phyloP scores from a whole-genome alignment of 2,797 vertebrate genomes.

The Leucoraja ocellata region DNA sequence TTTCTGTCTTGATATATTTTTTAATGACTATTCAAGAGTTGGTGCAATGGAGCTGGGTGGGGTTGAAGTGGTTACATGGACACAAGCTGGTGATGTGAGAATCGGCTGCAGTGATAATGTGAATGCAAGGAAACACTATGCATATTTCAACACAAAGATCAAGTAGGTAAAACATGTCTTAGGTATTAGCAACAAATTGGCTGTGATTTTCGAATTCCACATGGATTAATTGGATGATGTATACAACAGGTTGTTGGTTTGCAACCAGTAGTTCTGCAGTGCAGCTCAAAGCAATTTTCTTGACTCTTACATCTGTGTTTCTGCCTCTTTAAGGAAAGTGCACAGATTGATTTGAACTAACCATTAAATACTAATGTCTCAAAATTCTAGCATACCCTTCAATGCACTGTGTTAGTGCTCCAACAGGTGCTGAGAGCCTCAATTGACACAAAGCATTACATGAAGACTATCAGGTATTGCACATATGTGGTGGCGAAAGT shows the following conservation, averaged over 20 bases:
- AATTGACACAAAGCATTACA: too few relatives aligned
- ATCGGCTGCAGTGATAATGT: background rate
- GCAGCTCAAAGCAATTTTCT: background rate
- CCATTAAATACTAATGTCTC: background rate
- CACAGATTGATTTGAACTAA: background rate
- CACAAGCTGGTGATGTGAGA: background rate
- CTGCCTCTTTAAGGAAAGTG: background rate
- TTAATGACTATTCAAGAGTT: background rate
- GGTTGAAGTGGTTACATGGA: background rate
- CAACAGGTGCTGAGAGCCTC: too few relatives aligned
- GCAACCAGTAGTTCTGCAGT: background rate
- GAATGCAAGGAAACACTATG: background rate
- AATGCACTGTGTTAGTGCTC: too few relatives aligned
- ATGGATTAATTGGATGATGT: background rate
- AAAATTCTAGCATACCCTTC: too few relatives aligned
- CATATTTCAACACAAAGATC: background rate
- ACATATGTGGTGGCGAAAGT: too few relatives aligned
- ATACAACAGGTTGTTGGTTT: background rate
- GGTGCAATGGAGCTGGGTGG: background rate
- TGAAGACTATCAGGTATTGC: too few relatives aligned
- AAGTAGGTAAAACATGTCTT: background rate
- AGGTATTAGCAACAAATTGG: background rate
- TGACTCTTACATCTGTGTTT: background rate
- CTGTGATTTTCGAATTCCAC: background rate
- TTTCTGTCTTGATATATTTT: background rate